Base-by-base conservation (phyloP, 2,888 invertebrate genomes). In the Pollenia amentaria region DNA sequence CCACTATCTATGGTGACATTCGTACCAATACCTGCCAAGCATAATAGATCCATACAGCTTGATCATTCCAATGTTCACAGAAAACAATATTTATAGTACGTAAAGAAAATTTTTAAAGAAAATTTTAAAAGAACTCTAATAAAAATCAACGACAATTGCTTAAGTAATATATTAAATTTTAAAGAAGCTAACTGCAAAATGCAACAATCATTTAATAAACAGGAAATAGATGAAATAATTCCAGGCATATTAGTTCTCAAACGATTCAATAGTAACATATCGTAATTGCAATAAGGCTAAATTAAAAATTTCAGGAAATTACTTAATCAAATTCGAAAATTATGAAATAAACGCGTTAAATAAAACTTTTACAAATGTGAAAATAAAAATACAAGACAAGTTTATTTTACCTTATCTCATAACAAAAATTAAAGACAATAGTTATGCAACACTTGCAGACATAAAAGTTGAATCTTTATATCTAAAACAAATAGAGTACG, bases 301-400 rank as follows among this genome's bases (percentile, higher is more conserved):
- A 18, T 16, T 55, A 55, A 55, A 55, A 55, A 55, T 55, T 55
- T 10, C 55, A 6, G 55, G 55, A 16, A 55, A 51, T n/a, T 51
- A 21, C 21, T 21, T 2, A 21, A 21, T 21, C 21, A 21, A 21
- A 21, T 21, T 21, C 21, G 21, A 21, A 21, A 21, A 21, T 21
- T 21, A 2, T 21, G 21, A 21, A 21, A 21, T 21, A 21, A 21
- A 21, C 2, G 9, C 57, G 57, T 57, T 57, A 57, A 57, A 57
- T 57, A 57, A 11, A 57, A 57, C 57, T 57, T 57, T 57, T 38
- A 57, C 57, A 21, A 57, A 57, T 57, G 57, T 57, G 6, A 16
- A 21, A 57, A 57, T 57, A 57, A 51, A 6, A 51, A 51, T 51
- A 51, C n/a, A 51, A 12, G 51, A 51, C n/a, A 51, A 51, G 51